These are phyloP conservation scores for Tachuris rubrigastra DNA, from an alignment of 2,113 vertebrate species.

Conservation along the genomic window DNA sequence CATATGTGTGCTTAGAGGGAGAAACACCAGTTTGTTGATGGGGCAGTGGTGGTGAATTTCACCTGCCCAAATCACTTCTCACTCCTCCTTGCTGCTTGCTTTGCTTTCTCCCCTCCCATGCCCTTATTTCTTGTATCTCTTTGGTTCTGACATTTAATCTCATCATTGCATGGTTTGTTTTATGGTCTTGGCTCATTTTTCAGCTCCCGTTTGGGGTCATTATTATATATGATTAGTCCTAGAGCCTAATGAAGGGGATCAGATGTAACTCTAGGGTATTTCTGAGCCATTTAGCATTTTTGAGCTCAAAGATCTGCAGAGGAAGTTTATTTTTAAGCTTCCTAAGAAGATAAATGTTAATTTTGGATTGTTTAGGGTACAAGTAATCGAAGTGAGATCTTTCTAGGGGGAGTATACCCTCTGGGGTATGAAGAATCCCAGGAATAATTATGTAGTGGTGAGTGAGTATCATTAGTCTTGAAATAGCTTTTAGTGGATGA, in stretches of 20 bases:
- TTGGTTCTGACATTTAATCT: neutral
- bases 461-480: neutral
- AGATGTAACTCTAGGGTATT: constrained; percentile 29
- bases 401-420: neutral
- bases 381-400: neutral
- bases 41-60: neutral
- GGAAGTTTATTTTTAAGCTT: constrained; percentile 60
- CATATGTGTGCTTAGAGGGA: rapidly evolving
- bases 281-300: neutral
- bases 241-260: constrained; percentile 17
- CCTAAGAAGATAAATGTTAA: constrained; percentile 18
- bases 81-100: neutral
- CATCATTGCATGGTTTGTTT: neutral
- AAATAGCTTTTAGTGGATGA: constrained; percentile 20
- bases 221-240: constrained; percentile 14
- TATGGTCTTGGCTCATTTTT: neutral
- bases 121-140: neutral
- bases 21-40: rapidly evolving
- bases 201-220: neutral
- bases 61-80: neutral
- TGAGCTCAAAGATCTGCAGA: neutral
- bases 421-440: neutral
- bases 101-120: neutral
- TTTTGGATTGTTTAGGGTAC: constrained; percentile 2
- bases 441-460: constrained; percentile 26